These are phyloP conservation scores for Neoscelio sp. DNA, from an alignment of 2,888 invertebrate species.

Conservation along the genomic window DNA sequence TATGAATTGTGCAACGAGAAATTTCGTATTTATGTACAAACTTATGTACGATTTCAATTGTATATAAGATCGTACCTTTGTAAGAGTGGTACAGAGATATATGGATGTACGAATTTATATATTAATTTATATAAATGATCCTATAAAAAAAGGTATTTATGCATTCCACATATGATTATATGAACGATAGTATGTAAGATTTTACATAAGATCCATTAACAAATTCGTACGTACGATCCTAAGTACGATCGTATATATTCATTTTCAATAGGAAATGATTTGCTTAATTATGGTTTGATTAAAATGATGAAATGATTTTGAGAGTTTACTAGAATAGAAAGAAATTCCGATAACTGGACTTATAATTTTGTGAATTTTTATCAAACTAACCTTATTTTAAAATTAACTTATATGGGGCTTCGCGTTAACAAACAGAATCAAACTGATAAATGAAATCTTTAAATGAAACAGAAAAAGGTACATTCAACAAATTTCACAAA, in stretches of 20 bases:
- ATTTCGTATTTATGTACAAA: too few species aligned
- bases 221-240: too few species aligned
- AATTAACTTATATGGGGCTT: conserved; percentile 30
- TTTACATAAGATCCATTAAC: too few species aligned
- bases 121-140: too few species aligned
- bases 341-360: conserved; percentile 16
- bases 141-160: too few species aligned
- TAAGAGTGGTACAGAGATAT: too few species aligned
- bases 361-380: conserved; percentile 34
- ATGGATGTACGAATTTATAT: too few species aligned
- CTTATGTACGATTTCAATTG: too few species aligned
- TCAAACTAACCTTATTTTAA: conserved; percentile 10
- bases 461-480: conserved; percentile 1
- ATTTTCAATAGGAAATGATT: conserved; percentile 46
- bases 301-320: conserved; percentile 24
- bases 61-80: too few species aligned
- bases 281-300: conserved; percentile 29
- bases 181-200: conserved; percentile 29
- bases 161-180: too few species aligned
- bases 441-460: conserved; percentile 48
- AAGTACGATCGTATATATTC: too few species aligned
- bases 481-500: conserved; percentile 30
- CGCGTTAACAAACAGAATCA: conserved; percentile 35
- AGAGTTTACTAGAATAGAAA: conserved; percentile 26
- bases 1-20: too few species aligned